These are phyloP conservation scores for Rhagophthalmus giganteus DNA, from an alignment of 2,888 invertebrate genomes.

Conservation along the genomic window DNA sequence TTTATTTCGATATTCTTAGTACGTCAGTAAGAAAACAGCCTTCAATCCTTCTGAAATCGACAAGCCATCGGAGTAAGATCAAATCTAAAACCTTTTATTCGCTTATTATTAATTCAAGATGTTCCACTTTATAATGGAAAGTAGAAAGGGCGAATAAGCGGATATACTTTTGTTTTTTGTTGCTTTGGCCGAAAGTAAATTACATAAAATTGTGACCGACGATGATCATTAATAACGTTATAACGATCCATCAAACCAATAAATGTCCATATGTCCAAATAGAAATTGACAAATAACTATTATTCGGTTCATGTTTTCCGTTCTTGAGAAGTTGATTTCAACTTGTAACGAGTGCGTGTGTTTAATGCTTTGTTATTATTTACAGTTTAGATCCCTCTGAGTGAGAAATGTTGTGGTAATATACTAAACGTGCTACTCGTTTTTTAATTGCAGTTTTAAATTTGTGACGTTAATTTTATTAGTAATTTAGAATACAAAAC, in stretches of 20 bases:
- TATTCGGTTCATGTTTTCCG: too few relatives aligned
- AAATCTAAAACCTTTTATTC: constrained; percentile 6
- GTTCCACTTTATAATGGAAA: constrained; percentile 10
- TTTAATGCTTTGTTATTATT: too few relatives aligned
- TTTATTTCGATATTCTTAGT: constrained; percentile 5
- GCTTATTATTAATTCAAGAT: constrained; percentile 13
- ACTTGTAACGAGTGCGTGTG: too few relatives aligned
- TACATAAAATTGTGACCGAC: not conserved
- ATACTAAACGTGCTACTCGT: too few relatives aligned
- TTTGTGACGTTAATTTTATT: too few relatives aligned
- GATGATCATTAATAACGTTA: not conserved
- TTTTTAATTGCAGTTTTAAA: too few relatives aligned
- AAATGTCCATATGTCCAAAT: too few relatives aligned
- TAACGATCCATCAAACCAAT: not conserved
- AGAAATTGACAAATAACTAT: too few relatives aligned
- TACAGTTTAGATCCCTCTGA: too few relatives aligned
- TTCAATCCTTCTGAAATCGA: constrained; percentile 5
- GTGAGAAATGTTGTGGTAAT: too few relatives aligned
- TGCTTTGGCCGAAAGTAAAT: not conserved
- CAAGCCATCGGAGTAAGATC: constrained; percentile 9
- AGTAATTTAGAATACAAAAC: too few relatives aligned
- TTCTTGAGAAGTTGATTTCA: too few relatives aligned
- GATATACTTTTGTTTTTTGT: not conserved
- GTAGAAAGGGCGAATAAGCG: constrained; percentile 4
- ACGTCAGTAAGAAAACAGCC: not conserved